Base-by-base conservation (phyloP, 2,797 vertebrate genomes). In the Ataeniobius toweri region DNA sequence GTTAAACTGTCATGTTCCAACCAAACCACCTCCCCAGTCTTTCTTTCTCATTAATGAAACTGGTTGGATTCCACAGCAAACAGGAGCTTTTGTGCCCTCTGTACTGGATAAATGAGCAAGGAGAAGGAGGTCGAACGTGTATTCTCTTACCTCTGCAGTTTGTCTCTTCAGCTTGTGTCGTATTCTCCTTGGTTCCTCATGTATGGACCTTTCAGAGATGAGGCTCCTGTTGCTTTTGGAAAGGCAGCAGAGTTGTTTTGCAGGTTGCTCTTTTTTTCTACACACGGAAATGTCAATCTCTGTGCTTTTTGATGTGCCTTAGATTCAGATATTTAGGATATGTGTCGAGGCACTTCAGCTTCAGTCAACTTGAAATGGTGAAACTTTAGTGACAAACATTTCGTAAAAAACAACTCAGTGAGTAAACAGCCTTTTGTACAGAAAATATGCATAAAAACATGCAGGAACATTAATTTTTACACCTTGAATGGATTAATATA, bases 51-150 rank as follows among this genome's bases (percentile, higher is more conserved):
- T 77, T 63, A 77, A 81, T 77, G 80, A 79, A 77, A 82, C 84
- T 81, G 84, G 81, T 91, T 31, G 77, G 88, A 85, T 90, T 92
- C 86, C 87, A 86, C 68, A 87, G 85, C 82, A 88, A 91, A 91
- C 87, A 90, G 92, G 78, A 86, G 91, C 94, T 93, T 94, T 94
- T 92, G 93, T 94, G 90, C 90, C 88, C 88, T 69, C 85, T 83
- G 93, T 89, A 87, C 88, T 94, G 93, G 91, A 94, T 94, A 91
- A 94, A 79, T 93, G 92, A 94, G 84, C 91, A 94, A 75, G 78
- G 85, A 85, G 83, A 91, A 86, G 86, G 85, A 84, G 80, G 83
- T 74, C 85, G 83, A 81, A 81, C 82, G 61, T 82, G 81, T 80
- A 86, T 88, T 89, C 86, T 89, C 80, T 85, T 77, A 73, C 84